phyloP scores from a whole-genome alignment of 2,797 vertebrate genomes.

The Cynodonichthys magdalenae region DNA sequence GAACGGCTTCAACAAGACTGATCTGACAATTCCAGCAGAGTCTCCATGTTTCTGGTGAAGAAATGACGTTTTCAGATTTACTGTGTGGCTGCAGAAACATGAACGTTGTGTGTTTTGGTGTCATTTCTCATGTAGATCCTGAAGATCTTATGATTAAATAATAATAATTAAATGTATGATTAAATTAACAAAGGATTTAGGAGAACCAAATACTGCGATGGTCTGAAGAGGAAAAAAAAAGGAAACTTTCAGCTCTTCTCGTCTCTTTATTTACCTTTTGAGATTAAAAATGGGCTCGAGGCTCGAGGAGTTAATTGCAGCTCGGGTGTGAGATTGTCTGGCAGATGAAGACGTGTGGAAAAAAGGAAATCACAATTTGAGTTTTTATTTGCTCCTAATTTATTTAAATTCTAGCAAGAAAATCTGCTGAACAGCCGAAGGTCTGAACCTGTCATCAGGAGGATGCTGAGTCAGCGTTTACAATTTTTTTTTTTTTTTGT shows the following conservation, averaged over 20 bases:
- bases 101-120: constrained; percentile 21
- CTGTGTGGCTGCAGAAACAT: constrained; percentile 26
- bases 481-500: too few relatives aligned
- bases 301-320: constrained; percentile 53
- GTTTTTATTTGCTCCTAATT: not conserved
- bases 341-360: constrained; percentile 25
- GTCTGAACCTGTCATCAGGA: too few relatives aligned
- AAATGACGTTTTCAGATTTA: constrained; percentile 60
- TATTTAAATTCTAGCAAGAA: not conserved
- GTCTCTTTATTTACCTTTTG: constrained; percentile 74
- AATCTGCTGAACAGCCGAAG: not conserved
- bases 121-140: constrained; percentile 54
- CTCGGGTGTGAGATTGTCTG: constrained; percentile 27
- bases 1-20: constrained; percentile 44
- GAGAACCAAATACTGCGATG: constrained; percentile 20
- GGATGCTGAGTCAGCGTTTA: too few relatives aligned
- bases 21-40: constrained; percentile 47
- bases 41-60: constrained; percentile 39
- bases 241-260: constrained; percentile 68
- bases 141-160: constrained; percentile 54
- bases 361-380: constrained; percentile 9
- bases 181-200: constrained; percentile 35
- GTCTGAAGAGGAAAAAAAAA: constrained; percentile 19
- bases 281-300: constrained; percentile 76
- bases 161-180: too few relatives aligned